Conservation (phyloP, 2,113 vertebrate species). For the Grantiella picta region DNA sequence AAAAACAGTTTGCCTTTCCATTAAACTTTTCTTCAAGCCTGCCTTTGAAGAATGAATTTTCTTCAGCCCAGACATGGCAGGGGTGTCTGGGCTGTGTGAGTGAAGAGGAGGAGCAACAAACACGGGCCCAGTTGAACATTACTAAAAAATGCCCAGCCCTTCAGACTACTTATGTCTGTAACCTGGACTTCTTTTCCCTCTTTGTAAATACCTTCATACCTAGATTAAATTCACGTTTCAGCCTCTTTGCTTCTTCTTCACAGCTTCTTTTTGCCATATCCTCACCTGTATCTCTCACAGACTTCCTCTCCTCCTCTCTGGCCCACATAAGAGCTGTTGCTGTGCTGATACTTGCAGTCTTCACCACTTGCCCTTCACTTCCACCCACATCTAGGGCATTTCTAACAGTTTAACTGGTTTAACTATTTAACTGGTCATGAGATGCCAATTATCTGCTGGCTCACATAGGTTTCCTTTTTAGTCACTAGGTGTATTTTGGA, state of each 20-base stretch:
- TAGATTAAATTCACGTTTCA: background rate
- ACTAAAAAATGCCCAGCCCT: background rate
- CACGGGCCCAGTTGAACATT: background rate
- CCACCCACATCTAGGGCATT: background rate
- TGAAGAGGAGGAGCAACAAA: background rate
- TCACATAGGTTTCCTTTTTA: background rate
- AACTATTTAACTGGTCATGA: background rate
- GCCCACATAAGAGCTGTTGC: background rate
- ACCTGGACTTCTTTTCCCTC: background rate
- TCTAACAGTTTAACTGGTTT: background rate
- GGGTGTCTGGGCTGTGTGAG: background rate
- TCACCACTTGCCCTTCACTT: background rate
- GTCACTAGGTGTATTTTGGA: background rate
- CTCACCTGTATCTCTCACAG: background rate
- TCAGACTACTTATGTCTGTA: background rate
- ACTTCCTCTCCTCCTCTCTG: background rate
- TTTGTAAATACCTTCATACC: background rate
- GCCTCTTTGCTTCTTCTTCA: background rate
- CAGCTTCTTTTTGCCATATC: background rate
- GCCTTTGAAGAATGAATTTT: background rate
- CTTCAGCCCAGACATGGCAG: background rate
- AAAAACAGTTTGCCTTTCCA: background rate
- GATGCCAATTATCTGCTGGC: background rate
- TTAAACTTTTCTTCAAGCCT: background rate
- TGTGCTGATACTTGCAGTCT: background rate